Evolutionary conservation across 2,797 vertebrate genomes (phyloP).

Genomic region (Poecilia velifera): DNA sequence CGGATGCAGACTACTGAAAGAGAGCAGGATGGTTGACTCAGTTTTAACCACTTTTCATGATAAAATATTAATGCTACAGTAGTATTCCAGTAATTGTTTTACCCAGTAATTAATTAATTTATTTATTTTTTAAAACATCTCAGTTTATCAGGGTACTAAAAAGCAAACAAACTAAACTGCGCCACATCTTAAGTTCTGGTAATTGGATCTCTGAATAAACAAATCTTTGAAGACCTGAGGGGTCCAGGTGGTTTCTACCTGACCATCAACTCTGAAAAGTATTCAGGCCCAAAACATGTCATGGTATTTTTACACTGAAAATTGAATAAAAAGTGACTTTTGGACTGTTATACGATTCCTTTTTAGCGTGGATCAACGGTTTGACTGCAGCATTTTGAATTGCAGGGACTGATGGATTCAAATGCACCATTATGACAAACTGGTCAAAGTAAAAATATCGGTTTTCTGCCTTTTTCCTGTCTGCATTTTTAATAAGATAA

Average conservation of each 20-base stretch:
- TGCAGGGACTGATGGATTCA: neutral
- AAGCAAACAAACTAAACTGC: neutral
- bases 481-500: neutral
- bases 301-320: neutral
- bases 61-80: neutral
- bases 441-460: neutral
- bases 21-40: neutral
- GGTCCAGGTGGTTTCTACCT: neutral
- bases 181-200: neutral
- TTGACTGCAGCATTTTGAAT: neutral
- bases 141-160: neutral
- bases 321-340: neutral
- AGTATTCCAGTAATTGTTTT: neutral
- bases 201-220: neutral
- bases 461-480: neutral
- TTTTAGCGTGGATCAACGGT: neutral
- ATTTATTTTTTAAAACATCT: neutral
- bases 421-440: neutral
- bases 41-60: conserved; percentile 1
- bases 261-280: neutral
- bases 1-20: conserved; percentile 17
- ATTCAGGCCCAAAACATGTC: neutral
- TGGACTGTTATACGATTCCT: neutral
- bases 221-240: neutral
- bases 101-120: neutral